Evolutionary conservation across 2,888 invertebrate genomes (phyloP), one percentile per base, ranked within the genome.

Genomic region (Phengaris alcon): DNA sequence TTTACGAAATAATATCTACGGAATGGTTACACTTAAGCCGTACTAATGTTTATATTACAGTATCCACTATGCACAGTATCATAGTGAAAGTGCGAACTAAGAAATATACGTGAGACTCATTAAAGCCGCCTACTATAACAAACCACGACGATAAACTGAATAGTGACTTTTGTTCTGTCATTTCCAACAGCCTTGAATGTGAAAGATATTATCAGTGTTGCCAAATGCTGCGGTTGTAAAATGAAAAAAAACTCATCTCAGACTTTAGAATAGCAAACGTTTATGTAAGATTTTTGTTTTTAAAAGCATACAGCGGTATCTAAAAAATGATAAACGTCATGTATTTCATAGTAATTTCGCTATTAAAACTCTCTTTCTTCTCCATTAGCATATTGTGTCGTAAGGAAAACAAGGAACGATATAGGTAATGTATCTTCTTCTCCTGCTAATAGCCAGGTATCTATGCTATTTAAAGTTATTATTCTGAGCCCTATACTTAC

Each of bases 41-140:
- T 75, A 35, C 10, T 22, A 52, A 12, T 35, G n/a, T 35, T 72
- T 22, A 72, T 35, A 54, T 12, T 54, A 54, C 48, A 52, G 13
- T 52, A 35, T 72, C 12, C 22, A 52, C 54, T 52, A 54, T 54
- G 6, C 22, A 52, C 54, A 72, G 5, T 52, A 59, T 51, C 79
- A 12, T 80, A 81, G 88, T 87, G 87, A 90, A 90, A 90, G 87
- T 88, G 81, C 88, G 87, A 85, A 83, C 85, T 79, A 84, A 81
- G 80, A 79, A 84, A 83, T 83, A 82, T 82, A 78, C 75, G 81
- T 79, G 83, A 82, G 83, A 80, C 77, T 78, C 79, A 78, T 79
- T 74, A 76, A 74, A 59, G 79, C 77, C 82, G 35, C 22, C 84
- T 76, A 79, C 85, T 85, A 77, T 86, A 82, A 84, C 88, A 88